Evolutionary conservation across 2,797 vertebrate genomes (phyloP), one percentile per base, ranked within the genome.

Genomic region (Brachyrhaphis roseni): DNA sequence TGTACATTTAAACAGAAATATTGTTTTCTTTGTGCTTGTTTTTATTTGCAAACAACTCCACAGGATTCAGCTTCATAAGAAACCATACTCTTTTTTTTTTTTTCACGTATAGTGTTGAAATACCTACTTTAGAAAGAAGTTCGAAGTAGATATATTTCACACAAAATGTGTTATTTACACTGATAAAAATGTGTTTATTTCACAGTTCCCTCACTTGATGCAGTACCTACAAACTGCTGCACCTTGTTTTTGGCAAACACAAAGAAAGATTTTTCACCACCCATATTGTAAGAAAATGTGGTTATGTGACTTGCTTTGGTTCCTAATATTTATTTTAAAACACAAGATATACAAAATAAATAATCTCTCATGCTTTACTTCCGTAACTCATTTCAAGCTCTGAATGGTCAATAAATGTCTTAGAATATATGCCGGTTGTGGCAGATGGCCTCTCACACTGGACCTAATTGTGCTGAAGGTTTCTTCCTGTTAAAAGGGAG

Each of bases 101-200:
- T 34, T 76, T 62, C 55, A 62, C 41, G 46, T 43, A 45, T 45
- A 28, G 41, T 59, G 74, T 62, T 28, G 31, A 62, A 62, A 76
- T 31, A 76, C 46, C 59, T 46, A 15, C 59, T 72, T 77, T 74
- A 28, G 76, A 74, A 84, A 76, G 0, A 3, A 73, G 62, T 77
- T 81, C 77, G 46, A 77, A 83, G 46, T 55, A 51, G 74, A 39
- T 62, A 26, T 51, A 71, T 82, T 90, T 86, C 80, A 80, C 82
- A 88, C 80, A 10, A 41, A 78, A 85, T 74, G 83, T 88, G 87
- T 83, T 84, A 77, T 77, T 86, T 82, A 62, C 72, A 11, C 70
- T 83, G 74, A 78, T 84, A 53, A 74, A 75, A 72, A 80, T 43
- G 46, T 82, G 76, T 87, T 87, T 82, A 80, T 82, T 88, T 88